Conservation (phyloP, 2,113 vertebrate species). For the Clupea harengus region DNA sequence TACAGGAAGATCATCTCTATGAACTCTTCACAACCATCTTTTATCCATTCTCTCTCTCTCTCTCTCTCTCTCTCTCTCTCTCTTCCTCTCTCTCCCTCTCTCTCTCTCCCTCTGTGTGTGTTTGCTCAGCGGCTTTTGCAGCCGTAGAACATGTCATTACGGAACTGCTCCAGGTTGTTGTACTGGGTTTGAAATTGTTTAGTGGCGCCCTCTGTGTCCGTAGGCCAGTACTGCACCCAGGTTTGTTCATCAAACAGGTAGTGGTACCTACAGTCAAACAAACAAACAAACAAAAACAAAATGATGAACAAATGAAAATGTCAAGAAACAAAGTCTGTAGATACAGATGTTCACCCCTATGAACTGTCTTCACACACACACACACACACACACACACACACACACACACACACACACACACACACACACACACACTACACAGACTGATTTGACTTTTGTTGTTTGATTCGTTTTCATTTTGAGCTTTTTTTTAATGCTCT, state of each 20-base stretch:
- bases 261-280: background rate
- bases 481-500: too few relatives aligned
- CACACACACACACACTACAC: too few relatives aligned
- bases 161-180: background rate
- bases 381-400: background rate
- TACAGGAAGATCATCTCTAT: too few relatives aligned
- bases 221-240: conserved; percentile 4
- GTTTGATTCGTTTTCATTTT: too few relatives aligned
- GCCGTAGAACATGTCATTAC: background rate
- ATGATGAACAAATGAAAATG: background rate
- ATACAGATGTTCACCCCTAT: too few relatives aligned
- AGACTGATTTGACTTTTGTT: too few relatives aligned
- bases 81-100: too few relatives aligned
- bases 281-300: background rate
- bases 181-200: background rate
- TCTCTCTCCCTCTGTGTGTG: background rate
- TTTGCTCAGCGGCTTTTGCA: background rate
- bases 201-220: background rate
- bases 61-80: too few relatives aligned
- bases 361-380: background rate
- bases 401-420: background rate
- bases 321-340: background rate
- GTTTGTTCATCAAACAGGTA: background rate
- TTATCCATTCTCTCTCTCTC: too few relatives aligned
- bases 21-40: too few relatives aligned